Evolutionary conservation across 2,113 vertebrate species (phyloP), one percentile per base, ranked within the genome.

Genomic region (Muscicapa adusta): DNA sequence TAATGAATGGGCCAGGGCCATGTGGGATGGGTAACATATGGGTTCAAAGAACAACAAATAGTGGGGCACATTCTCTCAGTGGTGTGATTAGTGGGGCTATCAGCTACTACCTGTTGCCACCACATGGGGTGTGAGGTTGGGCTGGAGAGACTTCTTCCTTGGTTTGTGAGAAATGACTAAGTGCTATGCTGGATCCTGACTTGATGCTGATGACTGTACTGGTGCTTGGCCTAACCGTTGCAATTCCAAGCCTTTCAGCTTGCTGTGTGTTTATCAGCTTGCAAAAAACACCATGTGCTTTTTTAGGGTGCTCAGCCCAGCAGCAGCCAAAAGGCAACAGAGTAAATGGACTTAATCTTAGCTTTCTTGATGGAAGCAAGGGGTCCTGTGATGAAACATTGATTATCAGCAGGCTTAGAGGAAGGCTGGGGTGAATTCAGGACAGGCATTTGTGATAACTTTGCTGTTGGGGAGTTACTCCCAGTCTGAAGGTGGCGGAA

Each of bases 61-160:
- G 33, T 4, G 3, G 48, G 83, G 50, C 82, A 31, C 4, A 0
- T 85, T 84, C 67, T 92, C 93, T 89, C 87, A 40, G 56, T 43
- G 9, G 43, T 34, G 47, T 96, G 79, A 95, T 95, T 84, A 94
- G 88, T 75, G 88, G 77, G 81, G 75, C 93, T 79, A 78, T 94
- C 23, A 1, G 34, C 62, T 74, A 62, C 94, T 97, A 92, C 96
- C 94, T 91, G 88, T 80, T 96, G 91, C 93, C 88, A 54, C 89
- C 53, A 5, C 5, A 28, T 38, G 76, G 62, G 42, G 18, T 33
- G 48, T 50, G 80, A 84, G 72, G 66, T 90, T 3, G 9, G 87
- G 71, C 74, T 82, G 90, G 71, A 85, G 85, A 78, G 33, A 85
- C 62, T 80, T 33, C 48, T 66, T 20, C 53, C 20, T 36, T 4